Evolutionary conservation across 2,888 invertebrate genomes (phyloP), one percentile per base, ranked within the genome.

Genomic region (Hanleya hanleyi): DNA sequence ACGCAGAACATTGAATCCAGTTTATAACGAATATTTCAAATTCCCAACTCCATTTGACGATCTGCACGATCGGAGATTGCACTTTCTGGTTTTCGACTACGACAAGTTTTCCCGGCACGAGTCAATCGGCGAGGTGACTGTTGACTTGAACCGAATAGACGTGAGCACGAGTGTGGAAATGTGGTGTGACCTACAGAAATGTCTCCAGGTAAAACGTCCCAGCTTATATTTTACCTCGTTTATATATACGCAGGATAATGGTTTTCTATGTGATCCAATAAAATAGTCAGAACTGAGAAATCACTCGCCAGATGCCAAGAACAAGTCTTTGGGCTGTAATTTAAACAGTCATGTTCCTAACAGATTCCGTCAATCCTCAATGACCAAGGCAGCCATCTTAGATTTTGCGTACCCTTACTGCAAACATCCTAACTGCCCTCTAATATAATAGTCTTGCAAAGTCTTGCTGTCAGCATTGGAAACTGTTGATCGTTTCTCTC

Each of bases 31-130:
- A 88, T 95, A 95, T 89, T 97, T 97, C 92, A 97, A 96, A 91
- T 97, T 97, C 89, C 96, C 97, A 0, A 95, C 97, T 9, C 95
- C 96, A 18, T 95, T 95, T 82, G 96, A 97, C 82, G 96, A 97
- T 80, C 92, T 97, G 61, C 93, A 94, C 69, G 95, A 95, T 73
- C 96, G 95, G 90, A 94, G 94, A 33, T 67, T 87, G 57, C 90
- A 95, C n/a, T 95, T 95, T 92, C 84, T 92, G 91, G 92, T 93
- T n/a, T 92, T 92, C 81, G 93, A 93, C 84, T 92, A 92, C 81
- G 93, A 94, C 84, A 91, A 96, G 78, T 96, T 95, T 91, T 96
- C 96, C 22, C 94, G 96, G 69, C 96, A 96, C 90, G 96, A 96
- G 89, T 94, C 96, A 26, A 95, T 96, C 84, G 97, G 97, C 0